Evolutionary conservation across 2,888 invertebrate species (phyloP), one percentile per base, ranked within the genome.

Genomic region (Agrochola circellaris): DNA sequence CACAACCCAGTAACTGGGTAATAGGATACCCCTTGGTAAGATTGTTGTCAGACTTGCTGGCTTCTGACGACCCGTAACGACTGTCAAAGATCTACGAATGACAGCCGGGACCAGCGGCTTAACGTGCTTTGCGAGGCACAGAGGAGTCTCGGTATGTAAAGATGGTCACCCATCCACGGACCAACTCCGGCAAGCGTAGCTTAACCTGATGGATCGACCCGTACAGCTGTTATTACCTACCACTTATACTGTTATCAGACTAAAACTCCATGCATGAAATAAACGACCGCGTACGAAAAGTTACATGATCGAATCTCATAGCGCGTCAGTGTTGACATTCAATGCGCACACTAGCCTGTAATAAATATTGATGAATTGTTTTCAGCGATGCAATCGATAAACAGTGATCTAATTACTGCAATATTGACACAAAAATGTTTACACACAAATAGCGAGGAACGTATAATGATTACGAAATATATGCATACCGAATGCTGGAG

Each of bases 401-500:
- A 90, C 90, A 87, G 81, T 89, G 89, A 87, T 87, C 83, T 88
- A 89, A 89, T 86, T 83, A 77, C 84, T 67, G 81, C 60, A 73
- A 75, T 87, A 78, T 79, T 84, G 79, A 82, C 75, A 83, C 34
- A 81, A 75, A 78, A 77, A 82, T 89, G 79, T 87, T 88, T 86
- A 85, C 80, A 82, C 78, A 88, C 80, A 81, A 77, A 83, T 77
- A 81, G 73, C 72, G 62, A 51, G 61, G 66, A 70, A 69, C 66
- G 73, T 58, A 42, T 42, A 73, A 75, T 61, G 62, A 75, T 79
- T 79, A 72, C 73, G 72, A 79, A 76, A 76, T 70, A 71, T 34
- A 61, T 79, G 51, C 74, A 58, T 92, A 97, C 97, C 94, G 93
- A 79, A 96, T 87, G 82, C 92, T 95, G 34, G 85, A 70, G 83